Evolutionary conservation across 2,797 vertebrate species (phyloP), one percentile per base, ranked within the genome.

Genomic region (Sylvilagus floridanus): DNA sequence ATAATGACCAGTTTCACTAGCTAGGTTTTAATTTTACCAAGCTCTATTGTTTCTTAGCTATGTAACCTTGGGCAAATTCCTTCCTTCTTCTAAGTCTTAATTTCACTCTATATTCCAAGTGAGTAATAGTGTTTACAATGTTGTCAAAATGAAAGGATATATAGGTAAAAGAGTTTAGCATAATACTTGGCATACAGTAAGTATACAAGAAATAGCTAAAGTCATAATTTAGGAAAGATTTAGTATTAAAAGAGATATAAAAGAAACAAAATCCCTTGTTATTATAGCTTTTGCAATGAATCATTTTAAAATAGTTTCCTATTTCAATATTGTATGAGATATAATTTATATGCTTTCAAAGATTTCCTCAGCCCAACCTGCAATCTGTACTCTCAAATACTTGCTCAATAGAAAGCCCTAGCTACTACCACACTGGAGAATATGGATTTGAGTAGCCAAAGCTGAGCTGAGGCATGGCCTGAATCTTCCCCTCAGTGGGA

Each of bases 151-250:
- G 32, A 82, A 78, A 81, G n/a, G 65, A 83, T 32, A 83, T 30
- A 54, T 71, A 21, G 52, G 21, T 60, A 87, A 93, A 47, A 89
- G 32, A 17, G 7, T 60, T 92, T 88, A 68, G 21, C 73, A 92
- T 42, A 85, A 81, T 73, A 81, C 32, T 79, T 63, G 21, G 37
- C 22, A 69, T 1, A 54, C 24, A 82, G 30, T 8, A 54, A 90
- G 1, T 26, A 88, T 28, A 26, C 8, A 78, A 42, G 66, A 84
- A 84, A 30, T 82, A 69, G 8, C 30, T 68, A 88, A 75, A 62
- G 26, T 32, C 65, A 35, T 68, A 62, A 88, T 93, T 82, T 85
- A 69, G 17, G 35, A 82, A 92, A 92, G n/a, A 63, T 37, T 89
- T 8, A 73, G 13, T 77, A 71, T 54, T 89, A 17, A 93, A 90